These are phyloP conservation scores for Agonopterix subpropinquella DNA, from an alignment of 2,888 invertebrate species.

Conservation along the genomic window DNA sequence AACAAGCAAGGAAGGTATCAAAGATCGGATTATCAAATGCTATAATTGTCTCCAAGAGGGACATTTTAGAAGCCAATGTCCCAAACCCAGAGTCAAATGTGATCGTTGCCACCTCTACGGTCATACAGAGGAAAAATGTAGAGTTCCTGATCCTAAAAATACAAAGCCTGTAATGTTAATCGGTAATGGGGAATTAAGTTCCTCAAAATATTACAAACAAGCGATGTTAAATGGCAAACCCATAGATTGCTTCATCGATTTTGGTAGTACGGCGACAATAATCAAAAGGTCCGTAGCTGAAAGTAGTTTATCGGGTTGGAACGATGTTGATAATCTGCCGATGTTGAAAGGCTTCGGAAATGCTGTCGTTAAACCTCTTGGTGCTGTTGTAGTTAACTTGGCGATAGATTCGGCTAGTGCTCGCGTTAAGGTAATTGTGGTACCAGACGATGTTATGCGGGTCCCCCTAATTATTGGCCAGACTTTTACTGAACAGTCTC, in stretches of 20 bases:
- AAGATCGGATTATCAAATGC: neutral
- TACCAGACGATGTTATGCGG: neutral
- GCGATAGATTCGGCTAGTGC: neutral
- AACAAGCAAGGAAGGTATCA: neutral
- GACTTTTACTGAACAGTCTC: neutral
- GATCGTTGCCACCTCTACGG: neutral
- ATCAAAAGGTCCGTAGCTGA: neutral
- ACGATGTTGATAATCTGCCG: neutral
- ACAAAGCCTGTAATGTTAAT: neutral
- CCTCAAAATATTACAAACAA: neutral
- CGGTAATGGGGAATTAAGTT: neutral
- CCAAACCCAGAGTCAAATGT: neutral
- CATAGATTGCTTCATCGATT: neutral
- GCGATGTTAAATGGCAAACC: neutral
- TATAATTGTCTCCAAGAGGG: neutral
- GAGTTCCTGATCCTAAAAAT: neutral
- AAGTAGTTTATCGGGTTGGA: neutral
- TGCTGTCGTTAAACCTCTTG: neutral
- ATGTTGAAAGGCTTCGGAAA: constrained; percentile 1
- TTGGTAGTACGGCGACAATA: neutral
- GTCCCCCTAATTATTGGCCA: neutral
- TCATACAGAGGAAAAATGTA: neutral
- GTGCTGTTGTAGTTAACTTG: neutral
- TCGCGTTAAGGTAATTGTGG: neutral
- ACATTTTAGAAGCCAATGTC: neutral